A percentile compares a stretch with the other conserved stretches of the same genome.
Conservation (phyloP, 2,113 vertebrate genomes). For the Poeciliopsis occidentalis region DNA sequence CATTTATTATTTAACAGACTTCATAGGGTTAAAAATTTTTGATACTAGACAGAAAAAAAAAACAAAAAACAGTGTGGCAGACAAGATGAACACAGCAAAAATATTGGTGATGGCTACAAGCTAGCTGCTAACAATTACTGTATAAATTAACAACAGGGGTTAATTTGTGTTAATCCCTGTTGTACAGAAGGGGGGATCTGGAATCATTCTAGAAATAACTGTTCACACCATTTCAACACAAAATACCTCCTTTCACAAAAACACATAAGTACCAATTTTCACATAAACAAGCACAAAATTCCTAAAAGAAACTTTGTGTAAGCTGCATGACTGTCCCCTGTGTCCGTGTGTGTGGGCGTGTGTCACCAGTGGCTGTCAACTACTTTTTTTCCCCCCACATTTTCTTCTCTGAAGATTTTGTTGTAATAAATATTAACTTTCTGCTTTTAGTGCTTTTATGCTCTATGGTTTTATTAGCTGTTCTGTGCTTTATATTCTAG, state of each 20-base stretch:
- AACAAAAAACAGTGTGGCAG: too few relatives aligned
- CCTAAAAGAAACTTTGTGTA: conserved; percentile 29
- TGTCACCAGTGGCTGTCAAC: conserved; percentile 62
- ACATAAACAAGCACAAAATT: conserved; percentile 23
- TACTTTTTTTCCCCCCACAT: conserved; percentile 23
- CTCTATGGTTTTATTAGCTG: conserved; percentile 51
- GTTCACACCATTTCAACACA: neutral
- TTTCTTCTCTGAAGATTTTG: conserved; percentile 48
- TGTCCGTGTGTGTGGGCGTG: conserved; percentile 65
- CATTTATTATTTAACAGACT: too few relatives aligned
- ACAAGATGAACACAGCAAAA: too few relatives aligned
- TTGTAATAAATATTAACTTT: conserved; percentile 43
- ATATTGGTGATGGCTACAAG: too few relatives aligned
- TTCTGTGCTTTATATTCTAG: conserved; percentile 49
- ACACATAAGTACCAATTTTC: neutral
- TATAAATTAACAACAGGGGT: too few relatives aligned
- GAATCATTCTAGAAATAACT: neutral
- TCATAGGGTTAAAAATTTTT: too few relatives aligned
- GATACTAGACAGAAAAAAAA: too few relatives aligned
- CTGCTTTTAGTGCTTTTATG: conserved; percentile 28
- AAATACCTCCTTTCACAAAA: too few relatives aligned
- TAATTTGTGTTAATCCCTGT: neutral
- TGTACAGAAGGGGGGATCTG: neutral
- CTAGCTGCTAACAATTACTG: too few relatives aligned
- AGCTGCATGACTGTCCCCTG: conserved; percentile 72